phyloP scores from a whole-genome alignment of 1,140 invertebrate species.

The Plectrocnemia conspersa region DNA sequence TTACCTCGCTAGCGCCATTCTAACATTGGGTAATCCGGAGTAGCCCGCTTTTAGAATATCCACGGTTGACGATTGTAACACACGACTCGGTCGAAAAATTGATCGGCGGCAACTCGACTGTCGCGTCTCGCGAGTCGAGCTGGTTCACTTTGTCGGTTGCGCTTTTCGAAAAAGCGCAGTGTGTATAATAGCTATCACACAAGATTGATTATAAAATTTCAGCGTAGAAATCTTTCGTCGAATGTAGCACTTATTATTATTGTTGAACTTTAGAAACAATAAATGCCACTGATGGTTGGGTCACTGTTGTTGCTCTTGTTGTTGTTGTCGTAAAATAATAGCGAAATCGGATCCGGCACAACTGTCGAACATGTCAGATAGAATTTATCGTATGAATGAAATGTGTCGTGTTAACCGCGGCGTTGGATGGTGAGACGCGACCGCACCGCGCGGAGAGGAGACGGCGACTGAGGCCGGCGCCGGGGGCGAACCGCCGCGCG shows the following conservation, averaged over 20 bases:
- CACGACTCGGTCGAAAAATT: conserved; percentile 11
- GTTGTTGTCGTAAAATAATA: neutral
- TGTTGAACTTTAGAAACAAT: neutral
- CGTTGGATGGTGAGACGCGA: neutral
- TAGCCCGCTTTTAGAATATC: conserved; percentile 35
- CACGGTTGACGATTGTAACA: conserved; percentile 29
- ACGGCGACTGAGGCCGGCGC: conserved; percentile 2
- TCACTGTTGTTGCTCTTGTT: neutral
- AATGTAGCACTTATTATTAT: conserved; percentile 8
- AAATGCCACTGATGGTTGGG: too few species aligned
- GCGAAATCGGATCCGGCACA: too few species aligned
- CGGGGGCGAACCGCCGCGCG: too few species aligned
- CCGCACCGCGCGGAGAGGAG: conserved; percentile 2
- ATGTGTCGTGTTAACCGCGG: neutral
- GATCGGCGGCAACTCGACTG: conserved; percentile 10
- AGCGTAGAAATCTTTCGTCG: conserved; percentile 16
- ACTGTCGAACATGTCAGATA: neutral
- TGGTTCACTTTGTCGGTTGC: conserved; percentile 10
- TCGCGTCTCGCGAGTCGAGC: conserved; percentile 12
- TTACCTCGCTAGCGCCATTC: conserved; percentile 36
- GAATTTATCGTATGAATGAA: neutral
- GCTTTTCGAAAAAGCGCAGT: neutral
- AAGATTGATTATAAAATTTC: neutral
- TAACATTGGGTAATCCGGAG: conserved; percentile 36
- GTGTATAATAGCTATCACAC: neutral